These are phyloP conservation scores for Aurelia coerulea DNA, from an alignment of 30 jellyfish, hydroid and myxozoan species.

Conservation along the genomic window DNA sequence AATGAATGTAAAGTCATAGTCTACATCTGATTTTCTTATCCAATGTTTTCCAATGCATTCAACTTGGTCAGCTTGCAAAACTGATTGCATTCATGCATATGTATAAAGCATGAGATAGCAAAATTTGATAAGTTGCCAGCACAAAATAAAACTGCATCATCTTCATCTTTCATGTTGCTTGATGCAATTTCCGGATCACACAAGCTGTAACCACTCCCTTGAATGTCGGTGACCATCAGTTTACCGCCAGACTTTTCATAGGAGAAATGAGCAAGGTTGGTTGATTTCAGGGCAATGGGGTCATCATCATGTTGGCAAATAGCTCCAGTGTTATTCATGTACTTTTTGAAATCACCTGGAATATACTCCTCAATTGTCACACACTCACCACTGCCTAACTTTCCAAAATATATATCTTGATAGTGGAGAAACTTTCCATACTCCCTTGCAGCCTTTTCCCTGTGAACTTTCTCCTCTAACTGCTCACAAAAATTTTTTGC, in stretches of 20 bases:
- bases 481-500: too few species aligned
- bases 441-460: too few species aligned
- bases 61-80: too few species aligned
- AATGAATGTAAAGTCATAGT: too few species aligned
- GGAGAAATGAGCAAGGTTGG: constrained; percentile 20
- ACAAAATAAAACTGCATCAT: constrained; percentile 16
- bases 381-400: constrained; percentile 12
- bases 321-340: constrained; percentile 42
- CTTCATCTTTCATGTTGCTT: constrained; percentile 6
- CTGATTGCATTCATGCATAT: constrained; percentile 23
- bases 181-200: constrained; percentile 61
- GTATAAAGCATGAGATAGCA: constrained; percentile 5
- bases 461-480: too few species aligned
- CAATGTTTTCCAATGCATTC: too few species aligned
- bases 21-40: too few species aligned
- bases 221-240: constrained; percentile 24
- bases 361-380: constrained; percentile 29
- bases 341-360: constrained; percentile 26
- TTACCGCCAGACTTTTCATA: constrained; percentile 19
- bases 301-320: constrained; percentile 6
- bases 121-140: constrained; percentile 23
- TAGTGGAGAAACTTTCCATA: too few species aligned
- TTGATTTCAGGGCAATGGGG: constrained; percentile 28
- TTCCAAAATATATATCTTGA: too few species aligned
- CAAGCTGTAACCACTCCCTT: constrained; percentile 35